Evolutionary conservation across 1,140 invertebrate genomes (phyloP).

Genomic region (Aphelenchoides fujianensis): DNA sequence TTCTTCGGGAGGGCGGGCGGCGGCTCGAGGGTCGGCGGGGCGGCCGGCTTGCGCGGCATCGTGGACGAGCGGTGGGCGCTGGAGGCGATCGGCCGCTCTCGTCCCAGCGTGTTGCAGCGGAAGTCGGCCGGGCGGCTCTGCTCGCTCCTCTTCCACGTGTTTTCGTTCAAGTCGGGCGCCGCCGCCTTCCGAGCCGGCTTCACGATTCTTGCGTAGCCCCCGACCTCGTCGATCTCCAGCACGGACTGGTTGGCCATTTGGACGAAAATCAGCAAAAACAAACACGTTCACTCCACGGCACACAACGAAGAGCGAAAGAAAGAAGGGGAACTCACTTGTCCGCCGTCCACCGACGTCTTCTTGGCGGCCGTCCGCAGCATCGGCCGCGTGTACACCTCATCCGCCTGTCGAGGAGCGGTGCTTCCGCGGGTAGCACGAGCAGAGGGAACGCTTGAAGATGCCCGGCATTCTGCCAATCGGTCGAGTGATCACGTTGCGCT

Average conservation of each 20-base stretch:
- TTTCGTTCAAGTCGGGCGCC: neutral
- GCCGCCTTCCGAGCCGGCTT: neutral
- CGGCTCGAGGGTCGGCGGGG: neutral
- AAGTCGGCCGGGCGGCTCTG: too few relatives aligned
- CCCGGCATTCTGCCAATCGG: neutral
- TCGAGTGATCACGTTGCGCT: neutral
- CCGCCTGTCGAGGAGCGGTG: neutral
- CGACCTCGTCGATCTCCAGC: slow-evolving; percentile 8
- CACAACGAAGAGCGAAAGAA: neutral
- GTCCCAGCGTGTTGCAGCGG: slow-evolving; percentile 1
- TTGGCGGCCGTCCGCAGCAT: neutral
- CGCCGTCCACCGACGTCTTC: neutral
- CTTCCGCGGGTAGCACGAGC: slow-evolving; percentile 4
- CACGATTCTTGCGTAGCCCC: neutral
- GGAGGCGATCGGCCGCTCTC: neutral
- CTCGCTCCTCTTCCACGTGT: neutral
- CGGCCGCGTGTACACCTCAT: slow-evolving; percentile 2
- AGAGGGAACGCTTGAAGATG: neutral
- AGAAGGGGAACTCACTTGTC: neutral
- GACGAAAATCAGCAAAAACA: neutral
- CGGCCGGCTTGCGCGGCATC: neutral
- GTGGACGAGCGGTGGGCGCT: neutral
- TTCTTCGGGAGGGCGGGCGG: neutral
- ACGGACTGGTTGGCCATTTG: slow-evolving; percentile 6
- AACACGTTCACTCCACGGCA: neutral